These are phyloP conservation scores for Odontocolon sp. DNA, from an alignment of 2,888 invertebrate species.

Conservation along the genomic window DNA sequence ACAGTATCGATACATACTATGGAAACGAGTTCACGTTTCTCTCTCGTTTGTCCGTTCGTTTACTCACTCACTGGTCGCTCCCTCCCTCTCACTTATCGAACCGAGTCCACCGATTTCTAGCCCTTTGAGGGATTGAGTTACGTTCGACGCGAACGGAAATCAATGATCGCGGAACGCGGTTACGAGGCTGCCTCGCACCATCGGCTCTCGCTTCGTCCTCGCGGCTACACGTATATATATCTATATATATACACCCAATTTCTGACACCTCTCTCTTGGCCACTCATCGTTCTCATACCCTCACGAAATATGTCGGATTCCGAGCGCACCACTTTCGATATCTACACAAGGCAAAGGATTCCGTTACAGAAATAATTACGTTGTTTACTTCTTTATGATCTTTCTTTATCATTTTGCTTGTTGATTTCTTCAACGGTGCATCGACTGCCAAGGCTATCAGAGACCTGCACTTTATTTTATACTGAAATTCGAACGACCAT, in stretches of 20 bases:
- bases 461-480: too few relatives aligned
- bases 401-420: neutral
- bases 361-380: neutral
- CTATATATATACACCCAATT: slow-evolving; percentile 16
- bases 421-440: too few relatives aligned
- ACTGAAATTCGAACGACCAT: too few relatives aligned
- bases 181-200: slow-evolving; percentile 60
- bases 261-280: slow-evolving; percentile 42
- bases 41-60: slow-evolving; percentile 48
- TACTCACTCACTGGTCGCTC: slow-evolving; percentile 57
- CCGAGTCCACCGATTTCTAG: slow-evolving; percentile 45
- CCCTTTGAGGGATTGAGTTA: slow-evolving; percentile 58
- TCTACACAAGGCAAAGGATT: neutral
- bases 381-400: neutral
- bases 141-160: slow-evolving; percentile 63
- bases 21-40: slow-evolving; percentile 27
- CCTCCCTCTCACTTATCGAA: slow-evolving; percentile 46
- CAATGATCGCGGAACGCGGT: slow-evolving; percentile 69
- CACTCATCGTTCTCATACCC: slow-evolving; percentile 26
- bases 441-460: too few relatives aligned
- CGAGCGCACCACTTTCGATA: slow-evolving; percentile 45
- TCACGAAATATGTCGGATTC: slow-evolving; percentile 46
- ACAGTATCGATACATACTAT: neutral
- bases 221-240: too few relatives aligned
- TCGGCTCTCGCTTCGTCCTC: slow-evolving; percentile 43